Evolutionary conservation across 2,797 vertebrate species (phyloP).

Genomic region (Crypturellus tataupa): DNA sequence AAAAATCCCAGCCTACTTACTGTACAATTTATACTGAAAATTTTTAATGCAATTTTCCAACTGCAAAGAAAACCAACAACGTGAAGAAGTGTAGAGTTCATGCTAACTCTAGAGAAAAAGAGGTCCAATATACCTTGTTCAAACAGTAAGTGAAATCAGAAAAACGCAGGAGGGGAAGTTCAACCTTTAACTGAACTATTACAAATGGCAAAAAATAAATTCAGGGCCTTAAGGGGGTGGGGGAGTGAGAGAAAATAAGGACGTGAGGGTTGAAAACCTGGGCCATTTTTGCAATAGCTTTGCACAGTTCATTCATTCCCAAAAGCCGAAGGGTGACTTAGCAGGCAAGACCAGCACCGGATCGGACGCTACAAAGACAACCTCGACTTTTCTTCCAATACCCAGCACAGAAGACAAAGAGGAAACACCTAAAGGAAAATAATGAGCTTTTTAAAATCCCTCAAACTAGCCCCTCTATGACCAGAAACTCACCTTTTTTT

Average conservation of each 20-base stretch:
- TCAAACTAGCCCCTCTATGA: neutral
- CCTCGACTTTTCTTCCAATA: neutral
- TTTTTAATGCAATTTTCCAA: slow-evolving; percentile 40
- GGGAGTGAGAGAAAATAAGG: neutral
- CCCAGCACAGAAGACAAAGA: neutral
- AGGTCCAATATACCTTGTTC: slow-evolving; percentile 16
- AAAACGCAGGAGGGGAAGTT: slow-evolving; percentile 40
- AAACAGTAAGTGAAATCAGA: slow-evolving; percentile 20
- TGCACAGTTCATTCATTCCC: slow-evolving; percentile 33
- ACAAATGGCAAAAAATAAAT: slow-evolving; percentile 45
- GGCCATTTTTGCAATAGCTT: slow-evolving; percentile 42
- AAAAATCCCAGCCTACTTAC: slow-evolving; percentile 18
- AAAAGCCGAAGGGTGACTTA: slow-evolving; percentile 5
- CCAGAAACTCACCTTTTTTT: slow-evolving; percentile 45
- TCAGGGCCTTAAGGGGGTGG: neutral
- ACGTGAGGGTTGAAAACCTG: slow-evolving; percentile 34
- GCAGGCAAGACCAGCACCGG: slow-evolving; percentile 22
- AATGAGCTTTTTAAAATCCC: neutral
- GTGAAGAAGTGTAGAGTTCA: slow-evolving; percentile 39
- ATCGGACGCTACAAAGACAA: slow-evolving; percentile 20
- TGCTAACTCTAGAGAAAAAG: slow-evolving; percentile 34
- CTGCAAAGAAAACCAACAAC: slow-evolving; percentile 53
- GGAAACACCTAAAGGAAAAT: neutral
- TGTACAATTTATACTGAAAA: slow-evolving; percentile 38
- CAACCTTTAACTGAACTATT: slow-evolving; percentile 46